Percentiles rank a stretch among this genome's conserved stretches.
These are phyloP conservation scores for Aphelinus atriplicis DNA, from an alignment of 1,140 invertebrate species.

Conservation along the genomic window DNA sequence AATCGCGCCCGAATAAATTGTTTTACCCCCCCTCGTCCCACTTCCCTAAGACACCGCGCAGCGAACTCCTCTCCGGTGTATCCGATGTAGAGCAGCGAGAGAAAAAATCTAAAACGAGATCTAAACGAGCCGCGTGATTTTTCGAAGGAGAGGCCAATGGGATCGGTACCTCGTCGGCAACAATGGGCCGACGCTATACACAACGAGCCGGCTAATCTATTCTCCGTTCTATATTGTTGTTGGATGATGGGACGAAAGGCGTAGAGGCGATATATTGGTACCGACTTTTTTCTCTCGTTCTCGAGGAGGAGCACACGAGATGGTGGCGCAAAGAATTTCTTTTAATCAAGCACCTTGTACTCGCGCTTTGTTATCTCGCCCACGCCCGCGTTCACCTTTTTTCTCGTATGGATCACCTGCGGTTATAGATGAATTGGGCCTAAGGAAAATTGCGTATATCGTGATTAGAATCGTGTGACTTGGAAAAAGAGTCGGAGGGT, in stretches of 20 bases:
- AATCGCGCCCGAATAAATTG: slow-evolving; percentile 33
- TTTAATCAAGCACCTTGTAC: too few relatives aligned
- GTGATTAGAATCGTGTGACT: too few relatives aligned
- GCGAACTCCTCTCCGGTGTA: background rate
- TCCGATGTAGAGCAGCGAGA: slow-evolving; percentile 39
- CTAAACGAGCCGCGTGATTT: slow-evolving; percentile 24
- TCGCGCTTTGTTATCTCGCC: too few relatives aligned
- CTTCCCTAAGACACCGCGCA: background rate
- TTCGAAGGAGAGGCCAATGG: slow-evolving; percentile 43
- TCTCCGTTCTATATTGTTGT: slow-evolving; percentile 21
- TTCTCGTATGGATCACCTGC: too few relatives aligned
- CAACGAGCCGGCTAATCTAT: background rate
- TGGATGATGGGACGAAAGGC: slow-evolving; percentile 31
- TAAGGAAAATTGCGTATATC: too few relatives aligned
- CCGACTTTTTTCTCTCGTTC: background rate
- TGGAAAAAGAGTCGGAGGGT: too few relatives aligned
- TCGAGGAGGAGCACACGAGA: too few relatives aligned
- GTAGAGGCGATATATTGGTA: slow-evolving; percentile 14
- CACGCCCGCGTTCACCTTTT: too few relatives aligned
- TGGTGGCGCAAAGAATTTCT: too few relatives aligned
- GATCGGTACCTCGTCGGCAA: slow-evolving; percentile 54
- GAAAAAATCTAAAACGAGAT: slow-evolving; percentile 34
- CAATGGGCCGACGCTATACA: slow-evolving; percentile 53
- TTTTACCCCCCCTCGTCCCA: slow-evolving; percentile 19
- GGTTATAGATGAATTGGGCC: too few relatives aligned